Percentiles rank a stretch among this genome's conserved stretches.
These are phyloP conservation scores for Pangasianodon gigas DNA, from an alignment of 2,113 vertebrate species.

Conservation along the genomic window DNA sequence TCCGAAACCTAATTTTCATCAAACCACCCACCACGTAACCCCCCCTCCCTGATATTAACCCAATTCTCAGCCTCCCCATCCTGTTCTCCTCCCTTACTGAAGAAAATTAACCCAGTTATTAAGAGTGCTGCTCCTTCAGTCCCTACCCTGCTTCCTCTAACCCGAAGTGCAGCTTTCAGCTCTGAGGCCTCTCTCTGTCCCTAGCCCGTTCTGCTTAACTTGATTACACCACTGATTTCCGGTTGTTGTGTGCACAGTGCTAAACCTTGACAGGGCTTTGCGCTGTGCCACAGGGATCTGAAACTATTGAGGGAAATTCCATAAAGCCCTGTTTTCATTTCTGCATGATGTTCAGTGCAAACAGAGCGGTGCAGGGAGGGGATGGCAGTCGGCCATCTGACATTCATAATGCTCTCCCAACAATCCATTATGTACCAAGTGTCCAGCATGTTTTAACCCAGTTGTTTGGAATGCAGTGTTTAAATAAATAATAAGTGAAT, in stretches of 20 bases:
- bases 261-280: conserved; percentile 26
- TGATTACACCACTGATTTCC: conserved; percentile 31
- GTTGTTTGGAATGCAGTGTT: conserved; percentile 37
- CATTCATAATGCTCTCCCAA: conserved; percentile 70
- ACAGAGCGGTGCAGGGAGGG: conserved; percentile 27
- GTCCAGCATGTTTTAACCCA: conserved; percentile 48
- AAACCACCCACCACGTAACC: conserved; percentile 45
- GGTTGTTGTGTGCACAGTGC: neutral
- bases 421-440: conserved; percentile 70
- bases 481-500: conserved; percentile 19
- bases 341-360: conserved; percentile 34
- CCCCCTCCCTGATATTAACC: conserved; percentile 50
- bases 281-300: conserved; percentile 38
- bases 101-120: conserved; percentile 50
- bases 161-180: conserved; percentile 34
- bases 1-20: conserved; percentile 55
- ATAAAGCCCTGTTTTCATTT: conserved; percentile 42
- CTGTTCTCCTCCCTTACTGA: conserved; percentile 16
- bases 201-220: conserved; percentile 27
- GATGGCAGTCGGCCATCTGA: conserved; percentile 45
- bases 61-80: conserved; percentile 45
- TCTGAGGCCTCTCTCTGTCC: conserved; percentile 41
- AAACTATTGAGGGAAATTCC: conserved; percentile 35
- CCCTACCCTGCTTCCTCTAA: conserved; percentile 45
- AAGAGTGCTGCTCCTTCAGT: conserved; percentile 20